A percentile compares a stretch with the other conserved stretches of the same genome.
phyloP scores from a whole-genome alignment of 2,888 invertebrate species.

The Timandra comae region DNA sequence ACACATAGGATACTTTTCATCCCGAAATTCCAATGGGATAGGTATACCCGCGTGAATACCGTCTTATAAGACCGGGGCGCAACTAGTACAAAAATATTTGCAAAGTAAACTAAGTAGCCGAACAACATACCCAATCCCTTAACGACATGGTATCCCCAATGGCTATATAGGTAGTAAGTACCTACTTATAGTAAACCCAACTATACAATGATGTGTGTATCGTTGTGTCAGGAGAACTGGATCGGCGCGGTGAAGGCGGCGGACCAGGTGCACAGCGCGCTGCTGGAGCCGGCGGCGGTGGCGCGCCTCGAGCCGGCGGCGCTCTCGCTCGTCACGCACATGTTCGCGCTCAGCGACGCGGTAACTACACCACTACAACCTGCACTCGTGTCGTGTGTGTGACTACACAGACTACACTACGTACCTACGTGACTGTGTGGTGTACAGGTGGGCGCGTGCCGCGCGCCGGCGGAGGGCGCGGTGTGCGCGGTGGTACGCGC shows the following conservation, averaged over 20 bases:
- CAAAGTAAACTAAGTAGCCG: too few relatives aligned
- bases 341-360: constrained; percentile 68
- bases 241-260: constrained; percentile 66
- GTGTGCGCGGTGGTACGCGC: constrained; percentile 63
- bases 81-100: too few relatives aligned
- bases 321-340: constrained; percentile 59
- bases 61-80: too few relatives aligned
- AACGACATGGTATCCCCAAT: too few relatives aligned
- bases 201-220: neutral
- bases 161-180: too few relatives aligned
- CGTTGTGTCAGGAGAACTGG: constrained; percentile 65
- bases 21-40: too few relatives aligned
- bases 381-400: neutral
- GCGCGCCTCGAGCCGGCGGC: constrained; percentile 57
- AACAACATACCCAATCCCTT: too few relatives aligned
- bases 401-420: too few relatives aligned
- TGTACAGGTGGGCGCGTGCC: constrained; percentile 60
- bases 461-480: constrained; percentile 66
- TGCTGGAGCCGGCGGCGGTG: constrained; percentile 50
- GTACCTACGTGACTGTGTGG: too few relatives aligned
- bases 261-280: constrained; percentile 62
- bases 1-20: too few relatives aligned
- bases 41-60: too few relatives aligned
- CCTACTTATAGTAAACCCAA: too few relatives aligned
- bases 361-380: constrained; percentile 27